Evolutionary conservation across 2,888 invertebrate species (phyloP), one percentile per base, ranked within the genome.

Genomic region (Agrilus cyanescens): DNA sequence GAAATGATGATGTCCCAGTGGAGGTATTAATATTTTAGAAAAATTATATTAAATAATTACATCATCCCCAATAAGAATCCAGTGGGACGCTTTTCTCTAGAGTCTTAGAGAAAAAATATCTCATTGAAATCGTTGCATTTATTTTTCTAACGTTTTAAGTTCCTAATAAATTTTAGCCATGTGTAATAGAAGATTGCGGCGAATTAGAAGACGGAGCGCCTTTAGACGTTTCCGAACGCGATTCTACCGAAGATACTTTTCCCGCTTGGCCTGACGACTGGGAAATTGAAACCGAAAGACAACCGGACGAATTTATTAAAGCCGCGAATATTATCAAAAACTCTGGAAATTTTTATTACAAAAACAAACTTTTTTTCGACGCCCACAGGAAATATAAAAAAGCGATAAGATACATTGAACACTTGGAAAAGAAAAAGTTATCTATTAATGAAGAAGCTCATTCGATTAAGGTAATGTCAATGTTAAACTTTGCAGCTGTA

Each of bases 201-300:
- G 84, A 87, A 66, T 68, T 76, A 3, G 58, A 61, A 42, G 61
- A 65, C 1, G 75, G 71, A 1, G 70, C 74, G 44, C 68, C 74
- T 48, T 86, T 84, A 80, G 77, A 76, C 38, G 67, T 80, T 16
- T 67, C 68, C 45, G 82, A 85, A 57, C 68, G 68, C 38, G 89
- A 89, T 59, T 83, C 77, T 18, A 79, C 83, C 0, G 65, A 67
- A 6, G 89, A 91, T 62, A 59, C 67, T 4, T 75, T 81, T 58
- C 84, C 89, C 0, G 81, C 85, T 4, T 83, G 78, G 68, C 90
- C 90, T 0, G 76, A 76, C 45, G 91, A 91, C 61, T 81, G 78
- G 73, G 68, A 74, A 34, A 51, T 66, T 31, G 37, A 48, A 18
- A 40, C 51, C 40, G 39, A 53, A 4, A 39, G 44, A 30, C 46